Conservation (phyloP, 1,140 invertebrate species). For the Bombus soroeensis region DNA sequence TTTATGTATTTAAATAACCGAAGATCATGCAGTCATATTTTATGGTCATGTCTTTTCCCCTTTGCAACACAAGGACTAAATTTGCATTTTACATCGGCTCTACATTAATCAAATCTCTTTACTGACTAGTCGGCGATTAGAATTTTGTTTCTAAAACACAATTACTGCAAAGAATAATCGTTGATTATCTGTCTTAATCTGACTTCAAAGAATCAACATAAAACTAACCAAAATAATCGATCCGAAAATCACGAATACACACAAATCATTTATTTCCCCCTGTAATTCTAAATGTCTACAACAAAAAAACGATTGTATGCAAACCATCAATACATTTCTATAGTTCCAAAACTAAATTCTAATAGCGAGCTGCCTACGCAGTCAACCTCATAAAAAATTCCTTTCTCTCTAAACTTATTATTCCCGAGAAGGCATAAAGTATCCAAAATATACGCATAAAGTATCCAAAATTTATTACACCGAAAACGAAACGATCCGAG, state of each 20-base stretch:
- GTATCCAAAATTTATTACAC: not conserved
- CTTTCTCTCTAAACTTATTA: not conserved
- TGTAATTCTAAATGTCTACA: too few relatives aligned
- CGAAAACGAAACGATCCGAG: not conserved
- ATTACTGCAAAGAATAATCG: not conserved
- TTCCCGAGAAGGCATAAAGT: not conserved
- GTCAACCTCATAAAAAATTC: not conserved
- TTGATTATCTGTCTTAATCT: not conserved
- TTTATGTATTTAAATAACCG: too few relatives aligned
- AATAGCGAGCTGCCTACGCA: not conserved
- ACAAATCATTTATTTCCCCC: too few relatives aligned
- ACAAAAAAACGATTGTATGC: not conserved
- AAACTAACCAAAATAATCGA: not conserved
- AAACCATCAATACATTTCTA: not conserved
- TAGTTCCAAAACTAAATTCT: not conserved
- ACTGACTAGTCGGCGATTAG: too few relatives aligned
- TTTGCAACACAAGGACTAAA: too few relatives aligned
- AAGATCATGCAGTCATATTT: too few relatives aligned
- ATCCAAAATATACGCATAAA: not conserved
- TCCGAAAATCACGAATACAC: too few relatives aligned
- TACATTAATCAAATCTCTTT: too few relatives aligned
- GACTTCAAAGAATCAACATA: not conserved
- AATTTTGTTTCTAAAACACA: not conserved
- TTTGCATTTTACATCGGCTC: too few relatives aligned
- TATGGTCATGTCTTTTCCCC: too few relatives aligned